Percentiles rank a stretch among this genome's conserved stretches.
Conservation (phyloP, 2,113 vertebrate genomes). For the Lathamus discolor region DNA sequence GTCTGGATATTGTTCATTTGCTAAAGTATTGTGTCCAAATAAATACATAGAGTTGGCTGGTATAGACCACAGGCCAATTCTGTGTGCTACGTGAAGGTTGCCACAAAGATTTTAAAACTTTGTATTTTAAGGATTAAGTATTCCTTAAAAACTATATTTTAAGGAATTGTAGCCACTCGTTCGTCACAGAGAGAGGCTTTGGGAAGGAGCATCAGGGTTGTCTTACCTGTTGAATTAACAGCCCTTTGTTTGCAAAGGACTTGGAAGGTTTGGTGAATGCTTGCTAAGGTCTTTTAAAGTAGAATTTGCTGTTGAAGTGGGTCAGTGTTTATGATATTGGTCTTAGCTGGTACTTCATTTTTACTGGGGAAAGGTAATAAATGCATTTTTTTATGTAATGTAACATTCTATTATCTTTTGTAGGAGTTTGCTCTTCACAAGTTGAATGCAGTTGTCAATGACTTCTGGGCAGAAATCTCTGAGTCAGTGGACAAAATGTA, state of each 20-base stretch:
- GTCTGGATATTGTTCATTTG: background rate
- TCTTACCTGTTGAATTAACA: background rate
- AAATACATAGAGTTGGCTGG: background rate
- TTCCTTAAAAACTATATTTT: background rate
- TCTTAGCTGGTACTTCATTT: background rate
- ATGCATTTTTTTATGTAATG: background rate
- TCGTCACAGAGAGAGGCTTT: background rate
- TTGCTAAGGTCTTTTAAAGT: background rate
- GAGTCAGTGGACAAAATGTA: constrained; percentile 99
- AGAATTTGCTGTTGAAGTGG: background rate
- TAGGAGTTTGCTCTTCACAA: constrained; percentile 99
- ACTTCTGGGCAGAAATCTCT: constrained; percentile 99
- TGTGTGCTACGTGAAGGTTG: background rate
- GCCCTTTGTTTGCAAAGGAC: background rate
- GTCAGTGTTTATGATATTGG: background rate
- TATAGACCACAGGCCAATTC: background rate
- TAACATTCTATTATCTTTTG: constrained; percentile 39
- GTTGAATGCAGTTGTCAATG: constrained; percentile 94
- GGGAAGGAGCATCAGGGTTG: background rate
- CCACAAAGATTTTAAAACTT: background rate
- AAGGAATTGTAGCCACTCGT: background rate
- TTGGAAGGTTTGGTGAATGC: background rate
- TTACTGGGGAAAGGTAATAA: background rate
- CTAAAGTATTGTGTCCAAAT: background rate
- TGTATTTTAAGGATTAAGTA: background rate